Base-by-base conservation (phyloP, 2,113 vertebrate genomes). In the Triplophysa rosa region DNA sequence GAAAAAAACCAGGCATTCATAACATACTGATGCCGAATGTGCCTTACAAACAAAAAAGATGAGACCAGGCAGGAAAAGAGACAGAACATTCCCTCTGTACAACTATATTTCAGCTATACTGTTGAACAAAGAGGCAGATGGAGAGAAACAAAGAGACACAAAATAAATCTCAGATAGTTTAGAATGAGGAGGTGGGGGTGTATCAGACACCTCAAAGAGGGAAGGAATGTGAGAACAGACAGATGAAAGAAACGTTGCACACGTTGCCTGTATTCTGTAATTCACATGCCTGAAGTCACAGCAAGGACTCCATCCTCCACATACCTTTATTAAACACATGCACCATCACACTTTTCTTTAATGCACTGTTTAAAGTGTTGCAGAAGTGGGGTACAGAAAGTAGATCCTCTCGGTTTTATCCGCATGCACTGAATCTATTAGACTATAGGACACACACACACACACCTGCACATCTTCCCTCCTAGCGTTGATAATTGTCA, bases 201-300 rank as follows among this genome's bases (percentile, higher is more conserved):
- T 8, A 19, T 52, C 14, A 68, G 79, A 73, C 63, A 45, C 21
- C 74, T 21, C 24, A 77, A 71, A 61, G 63, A 76, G 45, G 19
- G 29, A 74, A 61, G 68, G 59, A 81, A 79, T 70, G 73, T 49
- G 80, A 80, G 85, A 87, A 71, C 83, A 87, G 79, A 76, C 79
- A 78, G 79, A 71, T 81, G 81, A 84, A 78, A 84, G 82, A 77
- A 66, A 78, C 75, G 21, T 80, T 63, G 69, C n/a, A 68, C 72
- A 47, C 14, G 13, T n/a, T 75, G 65, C 64, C 61, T 58, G 63
- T 71, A 64, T 81, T 79, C 79, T 75, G 79, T 69, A 84, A 78
- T 69, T 80, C 66, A 77, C 74, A 77, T 64, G 64, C 56, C 63
- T 65, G 29, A n/a, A 62, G 66, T 82, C 79, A 75, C 83, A 63